Evolutionary conservation across 2,888 invertebrate genomes (phyloP).

Genomic region (Amphipyra tragopoginis): DNA sequence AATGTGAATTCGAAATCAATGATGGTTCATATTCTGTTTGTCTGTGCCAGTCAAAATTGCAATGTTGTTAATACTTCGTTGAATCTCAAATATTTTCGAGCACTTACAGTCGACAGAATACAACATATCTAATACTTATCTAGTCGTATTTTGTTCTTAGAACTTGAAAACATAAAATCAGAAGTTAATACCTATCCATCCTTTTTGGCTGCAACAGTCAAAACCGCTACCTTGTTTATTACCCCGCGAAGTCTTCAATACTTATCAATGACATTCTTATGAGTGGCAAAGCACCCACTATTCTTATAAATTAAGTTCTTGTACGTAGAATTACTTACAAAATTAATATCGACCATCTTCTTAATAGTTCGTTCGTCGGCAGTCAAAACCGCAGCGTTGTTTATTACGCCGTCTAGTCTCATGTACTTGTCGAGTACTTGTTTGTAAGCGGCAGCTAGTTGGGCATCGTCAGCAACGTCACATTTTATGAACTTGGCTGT

Average conservation of each 20-base stretch:
- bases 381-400: slow-evolving; percentile 78
- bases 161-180: no score
- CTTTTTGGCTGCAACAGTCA: slow-evolving; percentile 53
- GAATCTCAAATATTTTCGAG: no score
- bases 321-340: slow-evolving; percentile 70
- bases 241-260: slow-evolving; percentile 55
- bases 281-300: neutral
- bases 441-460: slow-evolving; percentile 75
- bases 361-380: slow-evolving; percentile 66
- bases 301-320: neutral
- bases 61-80: no score
- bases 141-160: no score
- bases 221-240: slow-evolving; percentile 78
- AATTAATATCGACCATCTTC: slow-evolving; percentile 80
- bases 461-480: slow-evolving; percentile 76
- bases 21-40: no score
- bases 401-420: slow-evolving; percentile 80
- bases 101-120: no score
- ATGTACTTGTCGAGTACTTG: slow-evolving; percentile 80
- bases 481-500: slow-evolving; percentile 85
- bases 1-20: no score
- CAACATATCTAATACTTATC: no score
- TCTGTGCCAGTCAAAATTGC: no score
- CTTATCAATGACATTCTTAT: neutral
- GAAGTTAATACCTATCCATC: no score